A percentile compares a stretch with the other conserved stretches of the same genome.
These are phyloP conservation scores for Andrena minutula DNA, from an alignment of 2,888 invertebrate genomes.

Conservation along the genomic window DNA sequence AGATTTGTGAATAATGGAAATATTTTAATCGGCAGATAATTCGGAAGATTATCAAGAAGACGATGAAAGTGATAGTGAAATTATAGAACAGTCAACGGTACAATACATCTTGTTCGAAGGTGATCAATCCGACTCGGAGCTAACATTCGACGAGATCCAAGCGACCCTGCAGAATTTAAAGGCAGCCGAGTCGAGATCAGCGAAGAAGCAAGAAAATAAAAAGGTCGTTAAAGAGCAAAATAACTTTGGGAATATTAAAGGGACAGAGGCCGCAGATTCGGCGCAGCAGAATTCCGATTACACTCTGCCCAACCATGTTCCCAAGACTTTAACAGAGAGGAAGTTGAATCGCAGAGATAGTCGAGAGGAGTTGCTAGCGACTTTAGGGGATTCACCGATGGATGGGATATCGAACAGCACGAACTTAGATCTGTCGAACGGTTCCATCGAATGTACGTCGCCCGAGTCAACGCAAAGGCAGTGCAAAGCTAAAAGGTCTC, in stretches of 20 bases:
- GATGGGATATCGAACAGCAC: slow-evolving; percentile 32
- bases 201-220: slow-evolving; percentile 34
- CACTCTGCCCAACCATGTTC: slow-evolving; percentile 19
- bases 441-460: slow-evolving; percentile 43
- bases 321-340: slow-evolving; percentile 43
- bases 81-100: slow-evolving; percentile 81
- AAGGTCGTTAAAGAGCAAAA: slow-evolving; percentile 35
- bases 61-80: slow-evolving; percentile 73
- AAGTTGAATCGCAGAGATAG: slow-evolving; percentile 52
- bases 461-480: slow-evolving; percentile 45
- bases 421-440: slow-evolving; percentile 52
- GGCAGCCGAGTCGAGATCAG: slow-evolving; percentile 32
- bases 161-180: slow-evolving; percentile 74
- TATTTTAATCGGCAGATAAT: slow-evolving; percentile 40
- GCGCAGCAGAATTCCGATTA: slow-evolving; percentile 19
- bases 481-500: slow-evolving; percentile 78
- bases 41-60: slow-evolving; percentile 62
- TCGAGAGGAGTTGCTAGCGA: slow-evolving; percentile 50
- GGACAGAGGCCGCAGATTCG: slow-evolving; percentile 10
- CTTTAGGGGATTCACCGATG: slow-evolving; percentile 46
- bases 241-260: slow-evolving; percentile 33
- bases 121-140: slow-evolving; percentile 80
- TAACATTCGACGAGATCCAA: slow-evolving; percentile 82
- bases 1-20: slow-evolving; percentile 11
- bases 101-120: slow-evolving; percentile 80